A percentile compares a stretch with the other conserved stretches of the same genome.
These are phyloP conservation scores for Columba livia DNA, from an alignment of 2,113 vertebrate genomes.

Conservation along the genomic window DNA sequence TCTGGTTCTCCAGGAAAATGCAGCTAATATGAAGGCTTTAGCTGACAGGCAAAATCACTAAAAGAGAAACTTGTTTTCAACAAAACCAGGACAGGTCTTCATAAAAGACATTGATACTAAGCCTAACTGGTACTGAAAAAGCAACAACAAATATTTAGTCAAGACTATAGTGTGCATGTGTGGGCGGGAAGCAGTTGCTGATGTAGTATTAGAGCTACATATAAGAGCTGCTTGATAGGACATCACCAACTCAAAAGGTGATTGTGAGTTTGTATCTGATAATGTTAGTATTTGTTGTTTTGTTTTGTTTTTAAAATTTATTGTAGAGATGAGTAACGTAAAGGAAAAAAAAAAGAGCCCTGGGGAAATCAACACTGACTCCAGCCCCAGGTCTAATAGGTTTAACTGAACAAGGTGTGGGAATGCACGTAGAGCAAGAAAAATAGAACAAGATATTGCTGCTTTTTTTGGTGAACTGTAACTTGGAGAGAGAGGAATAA, in stretches of 20 bases:
- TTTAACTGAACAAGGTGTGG: background rate
- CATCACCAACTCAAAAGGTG: background rate
- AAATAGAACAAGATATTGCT: background rate
- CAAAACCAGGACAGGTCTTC: background rate
- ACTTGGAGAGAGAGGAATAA: background rate
- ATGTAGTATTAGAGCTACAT: background rate
- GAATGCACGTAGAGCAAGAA: background rate
- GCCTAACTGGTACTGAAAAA: background rate
- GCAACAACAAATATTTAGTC: background rate
- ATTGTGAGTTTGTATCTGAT: background rate
- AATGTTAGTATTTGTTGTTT: background rate
- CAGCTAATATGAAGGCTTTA: too few relatives aligned
- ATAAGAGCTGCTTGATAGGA: background rate
- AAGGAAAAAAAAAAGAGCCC: background rate
- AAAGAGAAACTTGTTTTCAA: too few relatives aligned
- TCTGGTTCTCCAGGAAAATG: too few relatives aligned
- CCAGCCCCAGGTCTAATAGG: background rate
- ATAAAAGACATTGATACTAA: background rate
- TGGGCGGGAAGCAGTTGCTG: background rate
- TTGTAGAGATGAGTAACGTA: background rate
- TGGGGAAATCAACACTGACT: background rate
- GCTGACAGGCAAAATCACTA: too few relatives aligned
- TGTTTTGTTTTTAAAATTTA: background rate
- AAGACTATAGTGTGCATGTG: background rate
- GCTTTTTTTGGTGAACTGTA: background rate